These are phyloP conservation scores for Noctuana brunneofusca DNA, from an alignment of 2,888 invertebrate species.

Conservation along the genomic window DNA sequence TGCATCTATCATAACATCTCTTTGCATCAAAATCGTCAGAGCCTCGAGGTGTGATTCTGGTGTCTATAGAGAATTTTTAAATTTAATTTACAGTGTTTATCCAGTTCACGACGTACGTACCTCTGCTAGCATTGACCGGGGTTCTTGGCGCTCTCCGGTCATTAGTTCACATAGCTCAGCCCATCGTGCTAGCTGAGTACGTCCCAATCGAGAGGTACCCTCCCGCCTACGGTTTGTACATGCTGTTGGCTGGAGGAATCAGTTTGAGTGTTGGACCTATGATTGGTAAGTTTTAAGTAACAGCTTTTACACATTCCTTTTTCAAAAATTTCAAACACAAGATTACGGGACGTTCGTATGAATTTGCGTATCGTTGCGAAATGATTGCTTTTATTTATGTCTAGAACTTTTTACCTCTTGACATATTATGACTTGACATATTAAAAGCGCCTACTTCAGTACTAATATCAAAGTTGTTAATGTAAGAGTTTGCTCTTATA, in stretches of 20 bases:
- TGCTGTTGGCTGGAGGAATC: conserved; percentile 84
- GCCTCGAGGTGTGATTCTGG: too few relatives aligned
- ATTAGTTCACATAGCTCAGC: conserved; percentile 84
- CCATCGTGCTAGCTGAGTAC: conserved; percentile 85
- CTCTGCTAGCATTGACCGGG: conserved; percentile 77
- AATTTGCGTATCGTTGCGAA: too few relatives aligned
- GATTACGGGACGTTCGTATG: too few relatives aligned
- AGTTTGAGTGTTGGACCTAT: conserved; percentile 84
- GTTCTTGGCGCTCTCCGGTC: conserved; percentile 83
- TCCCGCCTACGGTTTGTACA: conserved; percentile 86
- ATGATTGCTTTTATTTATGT: too few relatives aligned
- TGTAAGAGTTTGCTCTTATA: too few relatives aligned
- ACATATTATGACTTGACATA: too few relatives aligned
- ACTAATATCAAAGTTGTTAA: too few relatives aligned
- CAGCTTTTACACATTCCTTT: not conserved
- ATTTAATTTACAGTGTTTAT: conserved; percentile 79
- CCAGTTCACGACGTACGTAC: conserved; percentile 77
- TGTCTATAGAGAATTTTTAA: not conserved
- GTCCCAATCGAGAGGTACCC: conserved; percentile 84
- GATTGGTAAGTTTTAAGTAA: conserved; percentile 70
- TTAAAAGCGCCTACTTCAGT: too few relatives aligned
- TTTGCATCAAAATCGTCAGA: too few relatives aligned
- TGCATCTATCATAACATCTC: too few relatives aligned
- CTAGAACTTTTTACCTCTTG: too few relatives aligned
- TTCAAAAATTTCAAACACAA: too few relatives aligned